phyloP scores from a whole-genome alignment of 2,797 vertebrate genomes.

The Parauchenoglanis ngamensis region DNA sequence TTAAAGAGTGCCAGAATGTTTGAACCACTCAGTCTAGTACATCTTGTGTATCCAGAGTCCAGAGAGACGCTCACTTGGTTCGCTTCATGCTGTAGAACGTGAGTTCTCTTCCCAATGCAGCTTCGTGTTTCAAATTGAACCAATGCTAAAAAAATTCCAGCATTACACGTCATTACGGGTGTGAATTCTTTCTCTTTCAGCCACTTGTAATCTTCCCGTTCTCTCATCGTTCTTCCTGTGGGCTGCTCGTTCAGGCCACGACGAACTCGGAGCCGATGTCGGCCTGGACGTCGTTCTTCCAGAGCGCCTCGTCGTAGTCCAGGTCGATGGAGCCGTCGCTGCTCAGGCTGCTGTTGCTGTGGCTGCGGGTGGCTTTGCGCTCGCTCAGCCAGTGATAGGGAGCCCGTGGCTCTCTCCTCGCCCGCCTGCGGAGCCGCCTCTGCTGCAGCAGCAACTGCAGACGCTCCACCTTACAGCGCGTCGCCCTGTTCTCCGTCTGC shows the following conservation, averaged over 20 bases:
- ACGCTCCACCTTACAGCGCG: constrained; percentile 88
- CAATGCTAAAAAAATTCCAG: neutral
- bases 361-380: constrained; percentile 75
- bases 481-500: constrained; percentile 85
- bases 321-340: constrained; percentile 73
- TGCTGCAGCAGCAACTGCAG: constrained; percentile 90
- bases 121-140: neutral
- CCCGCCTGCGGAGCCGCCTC: constrained; percentile 81
- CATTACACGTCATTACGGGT: neutral
- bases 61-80: constrained; percentile 1
- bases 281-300: constrained; percentile 79
- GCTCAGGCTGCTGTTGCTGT: constrained; percentile 74
- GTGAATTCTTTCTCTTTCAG: neutral
- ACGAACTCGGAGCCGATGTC: constrained; percentile 81
- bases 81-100: neutral
- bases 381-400: constrained; percentile 77
- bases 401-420: constrained; percentile 74
- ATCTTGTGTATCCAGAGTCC: neutral
- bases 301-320: constrained; percentile 80
- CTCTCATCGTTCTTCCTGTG: neutral
- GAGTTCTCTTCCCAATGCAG: neutral
- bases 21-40: neutral
- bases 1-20: neutral
- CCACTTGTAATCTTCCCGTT: neutral
- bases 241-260: constrained; percentile 68